Conservation (phyloP, 2,888 invertebrate genomes). For the Hemistola chrysoprasaria region DNA sequence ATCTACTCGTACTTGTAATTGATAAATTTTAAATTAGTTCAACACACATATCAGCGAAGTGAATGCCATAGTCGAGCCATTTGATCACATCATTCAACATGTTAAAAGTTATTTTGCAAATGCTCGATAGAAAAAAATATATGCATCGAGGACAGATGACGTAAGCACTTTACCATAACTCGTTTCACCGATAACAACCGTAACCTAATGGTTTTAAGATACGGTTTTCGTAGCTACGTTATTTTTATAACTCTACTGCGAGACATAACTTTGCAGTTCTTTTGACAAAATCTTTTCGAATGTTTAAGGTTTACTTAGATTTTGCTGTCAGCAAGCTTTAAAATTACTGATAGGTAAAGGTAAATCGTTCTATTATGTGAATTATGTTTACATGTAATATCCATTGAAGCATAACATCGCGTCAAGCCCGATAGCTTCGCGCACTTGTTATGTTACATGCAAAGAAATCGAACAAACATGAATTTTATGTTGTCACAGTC, state of each 20-base stretch:
- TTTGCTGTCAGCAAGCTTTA: too few species aligned
- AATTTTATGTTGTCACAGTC: constrained; percentile 57
- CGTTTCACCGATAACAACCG: constrained; percentile 36
- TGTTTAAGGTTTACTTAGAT: constrained; percentile 2
- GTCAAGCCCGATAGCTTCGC: constrained; percentile 31
- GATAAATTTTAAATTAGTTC: too few species aligned
- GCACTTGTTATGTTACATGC: constrained; percentile 45
- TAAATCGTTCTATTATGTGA: too few species aligned
- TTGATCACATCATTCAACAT: too few species aligned
- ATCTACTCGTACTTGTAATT: too few species aligned
- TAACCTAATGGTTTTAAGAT: constrained; percentile 37
- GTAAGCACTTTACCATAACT: constrained; percentile 55
- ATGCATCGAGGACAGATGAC: constrained; percentile 45
- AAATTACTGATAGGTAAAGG: too few species aligned
- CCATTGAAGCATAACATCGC: constrained; percentile 41
- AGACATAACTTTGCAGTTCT: constrained; percentile 15
- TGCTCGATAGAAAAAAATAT: constrained; percentile 1
- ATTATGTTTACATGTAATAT: constrained; percentile 31
- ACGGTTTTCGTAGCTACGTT: constrained; percentile 28
- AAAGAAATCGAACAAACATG: constrained; percentile 50
- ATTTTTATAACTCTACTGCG: constrained; percentile 12
- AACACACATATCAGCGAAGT: too few species aligned
- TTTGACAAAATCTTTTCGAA: constrained; percentile 14
- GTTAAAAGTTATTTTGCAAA: too few species aligned
- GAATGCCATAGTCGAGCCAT: too few species aligned